Base-by-base conservation (phyloP, 2,888 invertebrate genomes). In the Brenthis daphne region DNA sequence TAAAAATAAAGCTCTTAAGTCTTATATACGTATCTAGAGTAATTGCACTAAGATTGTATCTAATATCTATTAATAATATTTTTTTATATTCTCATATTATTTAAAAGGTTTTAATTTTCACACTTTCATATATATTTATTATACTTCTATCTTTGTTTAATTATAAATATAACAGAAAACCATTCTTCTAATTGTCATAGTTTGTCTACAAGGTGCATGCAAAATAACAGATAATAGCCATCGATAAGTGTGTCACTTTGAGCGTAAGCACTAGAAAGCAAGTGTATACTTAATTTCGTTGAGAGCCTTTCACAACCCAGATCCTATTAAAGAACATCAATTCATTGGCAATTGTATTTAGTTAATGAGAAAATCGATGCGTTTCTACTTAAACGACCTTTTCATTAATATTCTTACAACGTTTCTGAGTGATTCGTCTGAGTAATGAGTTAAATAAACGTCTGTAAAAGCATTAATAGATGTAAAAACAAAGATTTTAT, bases 211-310 rank as follows among this genome's bases (percentile, higher is more conserved):
- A 24, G 20, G 56, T 67, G 37, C 37, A 20, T 14, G 20, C 47
- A 48, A 61, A 60, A 56, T 61, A 66, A 54, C 57, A 58, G 57
- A 68, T 64, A 60, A 55, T 60, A 64, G 55, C 47, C 29, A 51
- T 43, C 33, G 56, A 60, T 60, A 70, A 67, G 64, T 64, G 20
- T 64, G 61, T 50, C 64, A 56, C 33, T 20, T 64, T 37, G 55
- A 57, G 43, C 51, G 57, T 50, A 55, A 48, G 56, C 64, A 67
- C 60, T 71, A 71, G 68, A 71, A 71, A 68, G 65, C 68, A 63
- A 58, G 55, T 67, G 61, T 61, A 58, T 71, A 71, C 57, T 65
- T 71, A 71, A 71, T 71, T 71, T 68, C 37, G 65, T 71, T 65
- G 65, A 65, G 65, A 67, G 48, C 68, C 71, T 71, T 71, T 71